Percentiles rank a stretch among this genome's conserved stretches.
Evolutionary conservation across 2,888 invertebrate species (phyloP).

Genomic region (Drosophila merina): DNA sequence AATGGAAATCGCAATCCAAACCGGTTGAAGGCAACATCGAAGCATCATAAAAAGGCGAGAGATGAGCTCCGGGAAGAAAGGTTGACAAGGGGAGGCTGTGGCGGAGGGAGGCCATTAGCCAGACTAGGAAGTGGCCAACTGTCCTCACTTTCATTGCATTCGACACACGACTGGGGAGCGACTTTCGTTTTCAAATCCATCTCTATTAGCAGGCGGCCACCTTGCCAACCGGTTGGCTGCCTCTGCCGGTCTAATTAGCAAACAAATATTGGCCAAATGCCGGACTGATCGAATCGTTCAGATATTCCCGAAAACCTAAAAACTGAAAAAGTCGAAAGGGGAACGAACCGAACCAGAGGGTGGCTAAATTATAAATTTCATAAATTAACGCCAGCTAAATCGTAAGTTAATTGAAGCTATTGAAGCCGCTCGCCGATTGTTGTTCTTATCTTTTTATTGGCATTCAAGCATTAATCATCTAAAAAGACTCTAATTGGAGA

Average conservation of each 20-base stretch:
- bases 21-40: constrained; percentile 60
- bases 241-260: constrained; percentile 37
- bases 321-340: background rate
- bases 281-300: constrained; percentile 3
- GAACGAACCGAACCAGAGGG: constrained; percentile 3
- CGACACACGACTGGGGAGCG: constrained; percentile 24
- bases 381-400: constrained; percentile 30
- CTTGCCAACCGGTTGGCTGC: constrained; percentile 41
- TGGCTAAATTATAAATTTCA: constrained; percentile 31
- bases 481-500: constrained; percentile 31
- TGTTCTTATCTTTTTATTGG: constrained; percentile 1
- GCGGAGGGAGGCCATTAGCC: constrained; percentile 5
- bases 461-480: constrained; percentile 30
- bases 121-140: constrained; percentile 39
- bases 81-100: background rate
- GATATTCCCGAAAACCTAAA: background rate
- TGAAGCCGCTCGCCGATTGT: constrained; percentile 3
- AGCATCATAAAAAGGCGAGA: constrained; percentile 32
- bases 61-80: constrained; percentile 33
- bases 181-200: constrained; percentile 61
- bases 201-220: constrained; percentile 14
- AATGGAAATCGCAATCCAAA: constrained; percentile 54
- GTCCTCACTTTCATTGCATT: constrained; percentile 61
- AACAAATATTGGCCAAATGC: constrained; percentile 33
- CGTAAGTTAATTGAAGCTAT: constrained; percentile 38